phyloP scores from a whole-genome alignment of 2,888 invertebrate genomes.

The Habroteleia sp. region DNA sequence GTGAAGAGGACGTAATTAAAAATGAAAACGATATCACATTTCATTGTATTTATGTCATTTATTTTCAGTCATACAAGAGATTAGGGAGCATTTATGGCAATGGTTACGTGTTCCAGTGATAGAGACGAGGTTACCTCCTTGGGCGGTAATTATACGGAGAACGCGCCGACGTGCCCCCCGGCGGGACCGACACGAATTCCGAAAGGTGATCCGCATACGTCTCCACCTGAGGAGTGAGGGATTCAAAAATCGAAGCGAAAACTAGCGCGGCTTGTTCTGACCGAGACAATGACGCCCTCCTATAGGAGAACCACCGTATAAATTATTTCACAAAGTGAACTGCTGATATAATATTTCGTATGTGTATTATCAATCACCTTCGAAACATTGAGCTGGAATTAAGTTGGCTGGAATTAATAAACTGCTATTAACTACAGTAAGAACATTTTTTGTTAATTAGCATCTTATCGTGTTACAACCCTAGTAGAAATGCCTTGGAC shows the following conservation, averaged over 20 bases:
- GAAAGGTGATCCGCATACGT: conserved; percentile 75
- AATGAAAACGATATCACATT: conserved; percentile 47
- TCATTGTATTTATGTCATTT: conserved; percentile 49
- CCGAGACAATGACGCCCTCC: conserved; percentile 75
- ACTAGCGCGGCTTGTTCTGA: conserved; percentile 67
- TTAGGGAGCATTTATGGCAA: conserved; percentile 59
- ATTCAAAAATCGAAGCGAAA: conserved; percentile 57
- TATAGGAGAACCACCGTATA: conserved; percentile 71
- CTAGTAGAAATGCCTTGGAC: no score
- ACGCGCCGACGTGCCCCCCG: conserved; percentile 70
- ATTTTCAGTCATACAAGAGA: conserved; percentile 50
- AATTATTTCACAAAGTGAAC: conserved; percentile 72
- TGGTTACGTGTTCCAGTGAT: conserved; percentile 65
- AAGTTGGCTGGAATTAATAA: no score
- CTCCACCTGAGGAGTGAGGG: conserved; percentile 64
- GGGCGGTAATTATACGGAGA: conserved; percentile 75
- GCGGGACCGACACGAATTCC: conserved; percentile 75
- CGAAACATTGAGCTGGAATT: no score
- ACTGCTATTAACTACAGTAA: no score
- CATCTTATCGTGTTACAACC: no score
- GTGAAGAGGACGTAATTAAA: conserved; percentile 34
- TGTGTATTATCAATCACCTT: conserved; percentile 67
- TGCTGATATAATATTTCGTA: conserved; percentile 59
- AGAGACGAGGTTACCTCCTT: conserved; percentile 72
- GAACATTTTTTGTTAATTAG: no score